Percentiles rank a stretch among this genome's conserved stretches.
Conservation (phyloP, 92 coral and sea anemone species). For the Parazoanthus darwini region DNA sequence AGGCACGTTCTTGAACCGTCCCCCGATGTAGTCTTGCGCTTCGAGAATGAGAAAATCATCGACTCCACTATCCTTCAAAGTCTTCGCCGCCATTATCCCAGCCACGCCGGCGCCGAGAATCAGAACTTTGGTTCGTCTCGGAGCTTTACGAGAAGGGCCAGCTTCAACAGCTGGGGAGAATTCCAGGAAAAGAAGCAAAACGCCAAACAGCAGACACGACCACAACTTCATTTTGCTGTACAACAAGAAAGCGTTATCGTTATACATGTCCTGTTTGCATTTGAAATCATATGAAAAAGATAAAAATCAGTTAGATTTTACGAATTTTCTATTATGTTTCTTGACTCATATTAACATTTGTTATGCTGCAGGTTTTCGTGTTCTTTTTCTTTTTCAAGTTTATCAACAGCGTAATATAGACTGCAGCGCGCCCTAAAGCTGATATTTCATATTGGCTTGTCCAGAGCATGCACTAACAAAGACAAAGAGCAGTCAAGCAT, state of each 20-base stretch:
- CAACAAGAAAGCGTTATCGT: not conserved
- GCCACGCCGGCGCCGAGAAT: conserved; percentile 90
- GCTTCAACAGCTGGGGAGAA: not conserved
- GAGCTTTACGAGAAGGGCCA: not conserved
- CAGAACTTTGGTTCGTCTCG: conserved; percentile 52
- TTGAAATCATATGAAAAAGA: no score
- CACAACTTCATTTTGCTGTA: conserved; percentile 1
- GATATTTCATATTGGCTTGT: no score
- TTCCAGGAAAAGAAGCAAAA: not conserved
- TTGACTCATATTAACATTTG: no score
- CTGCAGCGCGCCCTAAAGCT: no score
- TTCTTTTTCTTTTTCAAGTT: no score
- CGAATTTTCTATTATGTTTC: no score
- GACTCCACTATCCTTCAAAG: conserved; percentile 62
- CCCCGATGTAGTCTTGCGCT: conserved; percentile 86
- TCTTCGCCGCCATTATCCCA: conserved; percentile 78
- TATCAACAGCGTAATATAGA: no score
- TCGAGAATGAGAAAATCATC: conserved; percentile 79
- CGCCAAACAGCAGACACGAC: not conserved
- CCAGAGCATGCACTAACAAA: no score
- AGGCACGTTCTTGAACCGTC: conserved; percentile 63
- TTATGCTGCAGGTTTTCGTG: no score
- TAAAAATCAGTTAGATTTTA: no score
- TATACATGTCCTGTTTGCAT: no score
- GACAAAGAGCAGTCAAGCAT: no score